Base-by-base conservation (phyloP, 2,113 vertebrate genomes). In the Piprites chloris region DNA sequence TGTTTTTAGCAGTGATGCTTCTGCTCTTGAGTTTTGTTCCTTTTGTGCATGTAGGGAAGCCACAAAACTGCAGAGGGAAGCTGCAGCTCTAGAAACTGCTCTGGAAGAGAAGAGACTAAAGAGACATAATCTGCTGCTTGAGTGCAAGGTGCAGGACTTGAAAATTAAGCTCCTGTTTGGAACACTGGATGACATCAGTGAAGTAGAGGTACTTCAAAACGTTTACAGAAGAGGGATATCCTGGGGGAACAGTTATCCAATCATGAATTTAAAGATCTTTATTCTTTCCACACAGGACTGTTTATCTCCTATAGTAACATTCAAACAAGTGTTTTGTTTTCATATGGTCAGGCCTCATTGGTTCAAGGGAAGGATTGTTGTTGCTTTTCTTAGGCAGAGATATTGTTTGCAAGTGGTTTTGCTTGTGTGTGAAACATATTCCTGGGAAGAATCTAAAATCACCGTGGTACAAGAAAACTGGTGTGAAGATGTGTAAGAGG, bases 91-190 rank as follows among this genome's bases (percentile, higher is more conserved):
- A 28, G 99, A 99, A 94, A 95, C 95, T 0, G 91, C 97, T n/a
- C 78, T 99, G 96, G 99, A 99, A 93, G 98, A 99, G 66, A 98
- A 98, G 55, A 98, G 95, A 30, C 74, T 99, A 59, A 97, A 97
- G 69, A 96, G 97, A 91, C 99, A 99, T 94, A 99, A 99, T 88
- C 18, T 99, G 56, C 98, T 99, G 75, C 98, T 99, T 44, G 97
- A 96, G 65, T 99, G 99, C 95, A 99, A 99, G 94, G 98, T 99
- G 44, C 97, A 98, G 66, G 89, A 97, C 92, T 95, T 99, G 61
- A 98, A 98, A 46, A 85, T 99, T 87, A 72, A 58, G 9, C 96
- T 99, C 30, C 83, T 98, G 30, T 95, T 93, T 28, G 99, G 99
- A 67, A 98, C 96, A 6, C 84, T 99, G 92, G 96, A 99, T 52